Evolutionary conservation across 1,140 invertebrate genomes (phyloP), one percentile per base, ranked within the genome.

Genomic region (Drosophila cardini): DNA sequence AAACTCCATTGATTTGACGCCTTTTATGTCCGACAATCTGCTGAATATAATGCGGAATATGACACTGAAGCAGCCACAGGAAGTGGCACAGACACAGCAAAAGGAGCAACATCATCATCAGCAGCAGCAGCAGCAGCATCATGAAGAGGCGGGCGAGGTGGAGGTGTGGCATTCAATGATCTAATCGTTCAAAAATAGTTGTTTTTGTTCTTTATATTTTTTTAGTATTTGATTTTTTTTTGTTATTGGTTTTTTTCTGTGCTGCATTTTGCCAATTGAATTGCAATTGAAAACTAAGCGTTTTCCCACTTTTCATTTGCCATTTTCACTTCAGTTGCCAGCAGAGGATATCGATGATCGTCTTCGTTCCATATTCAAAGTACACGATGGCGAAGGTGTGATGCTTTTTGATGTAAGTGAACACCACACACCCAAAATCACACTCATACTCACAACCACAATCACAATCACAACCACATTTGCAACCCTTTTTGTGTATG

Each of bases 401-500:
- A 65, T 71, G 42, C 43, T 90, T 38, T 90, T 90, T 55, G 80
- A 90, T 78, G 86, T 90, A 90, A 90, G 86, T 86, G 40, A 32
- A 9, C 56, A 40, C 26, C 48, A 18, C 75, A 67, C 42, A 8
- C 5, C 30, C 42, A 78, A 52, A 55, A 38, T 32, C 45, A 57
- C 8, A 36, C 8, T 58, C 68, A 76, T 78, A 40, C 5, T 21
- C 32, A 78, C 55, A 48, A 38, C 21, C 46, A 57, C 5, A 32
- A 8, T 42, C 67, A 11, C 8, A 62, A n/a, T 8, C 34, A 10
- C 36, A 38, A 21, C 16, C 38, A 16, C 26, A 38, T 32, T 45
- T 9, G 2, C 42, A 10, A 10, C 36, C 36, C 36, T 2, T 11
- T 10, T 11, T 11, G 8, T 10, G 8, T 46, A 11, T 15, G 15